Base-by-base conservation (phyloP, 2,888 invertebrate species). In the Yponomeuta malinellus region DNA sequence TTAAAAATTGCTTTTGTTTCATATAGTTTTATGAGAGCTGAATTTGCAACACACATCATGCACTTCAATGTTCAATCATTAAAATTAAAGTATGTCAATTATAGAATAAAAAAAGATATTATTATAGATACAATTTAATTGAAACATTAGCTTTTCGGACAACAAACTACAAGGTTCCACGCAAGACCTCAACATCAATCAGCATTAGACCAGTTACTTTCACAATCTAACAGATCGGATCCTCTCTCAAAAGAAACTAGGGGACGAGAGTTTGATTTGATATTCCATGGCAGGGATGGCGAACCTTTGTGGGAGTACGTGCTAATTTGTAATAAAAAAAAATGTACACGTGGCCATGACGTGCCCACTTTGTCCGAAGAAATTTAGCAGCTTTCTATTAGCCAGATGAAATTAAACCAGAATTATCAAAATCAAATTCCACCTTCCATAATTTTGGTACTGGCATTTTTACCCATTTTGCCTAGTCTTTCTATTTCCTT, bases 111-210 rank as follows among this genome's bases (percentile, higher is more conserved):
- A 82, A 79, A 86, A 48, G 43, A 65, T 85, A 89, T 87, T 89
- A 85, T 87, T 89, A 90, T 90, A 90, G 89, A 90, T 91, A 90
- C 89, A 90, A 89, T 90, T 89, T 89, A 88, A 89, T 89, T 83
- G 83, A 86, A 90, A 89, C 86, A 87, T 88, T 83, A 89, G 89
- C 88, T 81, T 85, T 79, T 89, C 89, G 87, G 90, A 90, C 90
- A 90, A 91, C 88, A 90, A 90, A 90, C 90, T 89, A 89, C 89
- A 86, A 81, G 83, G 52, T 59, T 15, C 81, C 86, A 89, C 88
- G 86, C 85, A 85, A 85, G 82, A 88, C 86, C 83, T 83, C 76
- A 85, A 87, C 81, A 83, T 81, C 78, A 82, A 77, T 80, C 75
- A 81, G 73, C 71, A 80, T 80, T 81, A 84, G 78, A 83, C 82